Conservation (phyloP, 1,140 invertebrate species). For the Sarcophaga bullata region DNA sequence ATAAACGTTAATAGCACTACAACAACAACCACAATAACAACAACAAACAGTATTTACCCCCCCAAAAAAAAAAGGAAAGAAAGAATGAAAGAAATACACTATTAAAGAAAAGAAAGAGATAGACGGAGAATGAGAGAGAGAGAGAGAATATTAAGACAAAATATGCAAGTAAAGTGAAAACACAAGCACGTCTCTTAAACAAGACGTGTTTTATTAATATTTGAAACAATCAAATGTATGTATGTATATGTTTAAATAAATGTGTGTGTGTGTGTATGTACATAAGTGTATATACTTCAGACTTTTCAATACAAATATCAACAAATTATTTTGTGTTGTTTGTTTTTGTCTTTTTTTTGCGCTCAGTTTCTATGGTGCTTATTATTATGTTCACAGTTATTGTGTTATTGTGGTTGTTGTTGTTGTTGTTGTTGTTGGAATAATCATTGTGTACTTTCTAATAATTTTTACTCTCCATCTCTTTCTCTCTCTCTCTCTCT, state of each 20-base stretch:
- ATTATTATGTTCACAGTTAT: no score
- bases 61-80: background rate
- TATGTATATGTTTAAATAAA: no score
- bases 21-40: background rate
- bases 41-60: background rate
- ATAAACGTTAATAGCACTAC: background rate
- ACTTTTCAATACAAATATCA: background rate
- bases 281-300: background rate
- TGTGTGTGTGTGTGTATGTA: no score
- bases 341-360: background rate
- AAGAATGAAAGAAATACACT: background rate
- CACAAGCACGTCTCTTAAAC: constrained; percentile 23
- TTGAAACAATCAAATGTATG: background rate
- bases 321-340: background rate
- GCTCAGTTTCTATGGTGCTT: no score
- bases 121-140: background rate
- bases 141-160: background rate
- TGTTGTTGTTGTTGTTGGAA: no score
- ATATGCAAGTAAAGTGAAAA: constrained; percentile 16
- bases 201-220: constrained; percentile 18
- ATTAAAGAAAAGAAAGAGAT: no score
- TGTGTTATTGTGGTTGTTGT: no score
- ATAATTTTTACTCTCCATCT: no score
- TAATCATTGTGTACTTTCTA: no score
- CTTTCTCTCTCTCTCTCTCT: no score